phyloP scores from a whole-genome alignment of 2,113 vertebrate species.

The Cricetomys ansorgei region DNA sequence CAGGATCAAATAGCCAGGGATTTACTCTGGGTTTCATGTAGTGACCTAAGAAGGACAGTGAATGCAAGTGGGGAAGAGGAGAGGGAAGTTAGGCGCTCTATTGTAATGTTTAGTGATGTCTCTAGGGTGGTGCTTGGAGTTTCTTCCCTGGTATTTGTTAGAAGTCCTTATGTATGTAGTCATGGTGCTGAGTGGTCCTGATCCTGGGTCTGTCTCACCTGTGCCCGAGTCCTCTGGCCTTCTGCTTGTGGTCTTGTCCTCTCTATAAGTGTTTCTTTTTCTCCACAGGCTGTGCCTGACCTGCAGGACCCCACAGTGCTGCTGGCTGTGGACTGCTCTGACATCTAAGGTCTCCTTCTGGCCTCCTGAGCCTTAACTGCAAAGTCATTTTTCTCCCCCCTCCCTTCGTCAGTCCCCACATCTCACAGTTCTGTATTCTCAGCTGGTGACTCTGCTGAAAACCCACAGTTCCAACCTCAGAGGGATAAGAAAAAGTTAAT shows the following conservation, averaged over 20 bases:
- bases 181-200: not conserved
- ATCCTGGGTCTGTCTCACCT: not conserved
- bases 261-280: not conserved
- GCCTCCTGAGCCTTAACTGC: not conserved
- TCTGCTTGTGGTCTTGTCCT: not conserved
- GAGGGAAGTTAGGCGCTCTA: not conserved
- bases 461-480: fast-evolving
- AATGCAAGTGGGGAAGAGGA: not conserved
- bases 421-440: not conserved
- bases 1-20: not conserved
- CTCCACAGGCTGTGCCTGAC: too few species aligned
- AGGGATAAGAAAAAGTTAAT: not conserved
- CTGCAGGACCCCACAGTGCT: too few species aligned
- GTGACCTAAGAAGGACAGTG: not conserved
- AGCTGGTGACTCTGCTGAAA: not conserved
- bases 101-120: not conserved
- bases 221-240: not conserved
- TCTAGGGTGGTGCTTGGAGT: not conserved
- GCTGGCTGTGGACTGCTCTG: not conserved
- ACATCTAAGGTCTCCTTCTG: not conserved
- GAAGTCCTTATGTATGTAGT: not conserved
- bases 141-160: not conserved
- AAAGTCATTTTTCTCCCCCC: not conserved
- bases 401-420: not conserved
- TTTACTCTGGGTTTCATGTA: not conserved